Conservation (phyloP, 2,797 vertebrate genomes). For the Neostethus bicornis region DNA sequence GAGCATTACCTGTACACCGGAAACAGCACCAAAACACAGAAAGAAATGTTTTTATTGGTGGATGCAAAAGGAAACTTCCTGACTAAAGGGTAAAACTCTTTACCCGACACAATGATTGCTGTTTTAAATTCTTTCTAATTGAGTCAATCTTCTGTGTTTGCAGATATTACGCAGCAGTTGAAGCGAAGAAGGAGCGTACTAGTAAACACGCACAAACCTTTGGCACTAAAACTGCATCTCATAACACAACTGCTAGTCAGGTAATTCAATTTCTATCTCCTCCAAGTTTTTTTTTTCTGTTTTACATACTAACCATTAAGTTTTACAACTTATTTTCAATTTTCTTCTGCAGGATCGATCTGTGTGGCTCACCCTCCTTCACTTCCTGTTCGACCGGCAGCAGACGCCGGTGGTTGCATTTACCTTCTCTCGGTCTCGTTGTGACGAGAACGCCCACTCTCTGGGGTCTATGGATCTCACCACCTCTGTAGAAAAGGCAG, state of each 20-base stretch:
- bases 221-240: conserved; percentile 83
- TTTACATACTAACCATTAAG: background rate
- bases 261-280: too few relatives aligned
- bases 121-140: conserved; percentile 4
- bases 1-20: conserved; percentile 92
- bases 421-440: conserved; percentile 90
- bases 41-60: conserved; percentile 88
- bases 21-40: conserved; percentile 92
- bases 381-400: conserved; percentile 85
- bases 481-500: conserved; percentile 85
- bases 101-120: background rate
- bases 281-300: fast-evolving
- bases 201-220: conserved; percentile 92
- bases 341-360: conserved; percentile 81
- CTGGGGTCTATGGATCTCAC: conserved; percentile 89
- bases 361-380: conserved; percentile 88
- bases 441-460: conserved; percentile 88
- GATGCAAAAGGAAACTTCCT: conserved; percentile 86
- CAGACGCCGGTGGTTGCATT: conserved; percentile 92
- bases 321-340: background rate
- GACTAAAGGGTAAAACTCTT: conserved; percentile 83
- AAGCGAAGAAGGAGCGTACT: conserved; percentile 90
- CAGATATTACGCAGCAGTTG: conserved; percentile 88
- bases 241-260: conserved; percentile 78
- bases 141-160: conserved; percentile 19